phyloP scores from a whole-genome alignment of 2,797 vertebrate genomes.

The Leptatherina wallacei region DNA sequence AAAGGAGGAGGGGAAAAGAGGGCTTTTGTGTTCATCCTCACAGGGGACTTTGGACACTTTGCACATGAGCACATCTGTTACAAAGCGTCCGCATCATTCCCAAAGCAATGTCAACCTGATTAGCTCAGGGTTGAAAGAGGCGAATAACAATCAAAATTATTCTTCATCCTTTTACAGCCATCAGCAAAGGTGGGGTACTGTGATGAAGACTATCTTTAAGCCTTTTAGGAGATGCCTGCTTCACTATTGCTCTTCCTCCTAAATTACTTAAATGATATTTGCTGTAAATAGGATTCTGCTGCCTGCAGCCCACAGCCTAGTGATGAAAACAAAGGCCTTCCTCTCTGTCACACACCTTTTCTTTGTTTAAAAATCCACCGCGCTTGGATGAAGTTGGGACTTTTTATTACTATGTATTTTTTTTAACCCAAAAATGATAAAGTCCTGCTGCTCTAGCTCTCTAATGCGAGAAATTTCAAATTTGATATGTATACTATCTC shows the following conservation, averaged over 20 bases:
- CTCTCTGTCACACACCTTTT: slow-evolving; percentile 13
- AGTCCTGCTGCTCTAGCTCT: background rate
- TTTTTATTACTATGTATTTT: background rate
- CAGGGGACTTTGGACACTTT: slow-evolving; percentile 71
- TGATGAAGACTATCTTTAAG: slow-evolving; percentile 79
- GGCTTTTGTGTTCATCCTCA: slow-evolving; percentile 67
- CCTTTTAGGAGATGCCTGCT: slow-evolving; percentile 82
- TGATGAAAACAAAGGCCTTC: slow-evolving; percentile 46
- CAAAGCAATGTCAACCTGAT: slow-evolving; percentile 86
- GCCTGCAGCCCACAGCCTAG: slow-evolving; percentile 59
- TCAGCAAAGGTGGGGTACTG: slow-evolving; percentile 60
- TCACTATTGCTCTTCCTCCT: slow-evolving; percentile 70
- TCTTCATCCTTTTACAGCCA: slow-evolving; percentile 85
- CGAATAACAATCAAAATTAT: slow-evolving; percentile 83
- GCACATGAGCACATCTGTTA: slow-evolving; percentile 81
- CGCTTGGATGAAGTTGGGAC: slow-evolving; percentile 9
- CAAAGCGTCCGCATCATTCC: slow-evolving; percentile 72
- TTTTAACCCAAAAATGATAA: background rate
- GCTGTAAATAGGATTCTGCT: slow-evolving; percentile 85
- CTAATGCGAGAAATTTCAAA: background rate
- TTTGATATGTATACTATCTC: background rate
- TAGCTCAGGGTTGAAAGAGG: slow-evolving; percentile 81
- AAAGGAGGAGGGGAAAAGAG: slow-evolving; percentile 31
- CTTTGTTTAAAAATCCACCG: slow-evolving; percentile 18
- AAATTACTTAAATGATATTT: slow-evolving; percentile 87